Conservation (phyloP, 2,888 invertebrate genomes). For the Drosophila acutilabella region DNA sequence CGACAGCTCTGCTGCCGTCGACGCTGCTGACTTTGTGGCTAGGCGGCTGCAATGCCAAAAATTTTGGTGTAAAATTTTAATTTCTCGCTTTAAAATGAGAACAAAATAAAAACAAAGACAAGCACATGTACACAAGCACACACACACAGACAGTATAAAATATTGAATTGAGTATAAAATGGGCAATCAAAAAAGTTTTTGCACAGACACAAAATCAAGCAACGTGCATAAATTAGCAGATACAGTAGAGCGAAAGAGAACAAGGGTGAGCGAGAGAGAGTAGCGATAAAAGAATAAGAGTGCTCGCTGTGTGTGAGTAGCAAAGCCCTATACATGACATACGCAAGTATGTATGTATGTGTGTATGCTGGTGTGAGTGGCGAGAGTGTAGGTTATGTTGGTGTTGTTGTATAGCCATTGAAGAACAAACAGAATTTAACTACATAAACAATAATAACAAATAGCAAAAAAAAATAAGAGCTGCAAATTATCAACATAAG, state of each 20-base stretch:
- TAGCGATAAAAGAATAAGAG: constrained; percentile 43
- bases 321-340: constrained; percentile 37
- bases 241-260: constrained; percentile 39
- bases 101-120: constrained; percentile 36
- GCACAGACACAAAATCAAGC: constrained; percentile 51
- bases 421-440: constrained; percentile 49
- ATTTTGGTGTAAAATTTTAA: constrained; percentile 45
- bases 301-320: constrained; percentile 30
- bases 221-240: constrained; percentile 68
- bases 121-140: constrained; percentile 15
- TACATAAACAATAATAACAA: constrained; percentile 45
- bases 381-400: neutral
- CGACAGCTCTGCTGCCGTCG: constrained; percentile 6
- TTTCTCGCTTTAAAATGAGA: constrained; percentile 46
- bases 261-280: constrained; percentile 31
- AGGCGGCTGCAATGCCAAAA: constrained; percentile 50
- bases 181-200: constrained; percentile 63
- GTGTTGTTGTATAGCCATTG: constrained; percentile 48
- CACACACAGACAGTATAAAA: constrained; percentile 12
- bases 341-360: constrained; percentile 9
- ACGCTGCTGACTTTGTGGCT: constrained; percentile 48
- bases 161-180: constrained; percentile 57
- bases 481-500: constrained; percentile 32
- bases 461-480: constrained; percentile 18
- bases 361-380: constrained; percentile 9